Evolutionary conservation across 2,797 vertebrate species (phyloP), one percentile per base, ranked within the genome.

Genomic region (Antrozous pallidus): DNA sequence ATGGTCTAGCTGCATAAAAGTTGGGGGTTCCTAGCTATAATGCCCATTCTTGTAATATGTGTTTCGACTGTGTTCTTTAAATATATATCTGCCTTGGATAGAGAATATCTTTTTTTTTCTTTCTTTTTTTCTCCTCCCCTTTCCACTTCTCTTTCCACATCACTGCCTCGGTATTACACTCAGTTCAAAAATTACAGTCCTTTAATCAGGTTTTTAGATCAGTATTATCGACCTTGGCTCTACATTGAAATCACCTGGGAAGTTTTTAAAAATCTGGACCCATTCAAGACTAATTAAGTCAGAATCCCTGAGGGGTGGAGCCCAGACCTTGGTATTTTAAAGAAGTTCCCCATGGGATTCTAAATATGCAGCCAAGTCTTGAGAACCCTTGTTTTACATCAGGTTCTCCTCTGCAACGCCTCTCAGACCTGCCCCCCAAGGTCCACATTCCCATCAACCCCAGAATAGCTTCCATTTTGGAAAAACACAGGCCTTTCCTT

Each of bases 191-290:
- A 94, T 58, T 13, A 81, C 33, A 33, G 73, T 78, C 38, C 16
- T 85, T 87, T 90, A 96, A 94, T 71, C 8, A 81, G 94, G 87
- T 94, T 97, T 96, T 91, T 71, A 95, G 91, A 95, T 88, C 56
- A 91, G 49, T n/a, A 56, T 91, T 94, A 45, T 88, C 24, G 78
- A 74, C 11, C 26, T 33, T 85, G 73, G 77, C 20, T 67, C 6
- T 88, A 81, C 20, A 51, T 77, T 24, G 77, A 87, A 89, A 81
- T 82, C 79, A 79, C 40, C 54, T 67, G 88, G 85, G 88, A 93
- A 87, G 83, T 88, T 81, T 40, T 77, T 89, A 71, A 65, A 75
- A 91, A 24, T 49, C 65, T 94, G 17, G 84, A 71, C 26, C 54
- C 14, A 88, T 13, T 74, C 54, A 38, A 94, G 70, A 49, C 75